Percentiles rank a stretch among this genome's conserved stretches.
phyloP scores from a whole-genome alignment of 2,113 vertebrate genomes.

The Trichechus manatus region DNA sequence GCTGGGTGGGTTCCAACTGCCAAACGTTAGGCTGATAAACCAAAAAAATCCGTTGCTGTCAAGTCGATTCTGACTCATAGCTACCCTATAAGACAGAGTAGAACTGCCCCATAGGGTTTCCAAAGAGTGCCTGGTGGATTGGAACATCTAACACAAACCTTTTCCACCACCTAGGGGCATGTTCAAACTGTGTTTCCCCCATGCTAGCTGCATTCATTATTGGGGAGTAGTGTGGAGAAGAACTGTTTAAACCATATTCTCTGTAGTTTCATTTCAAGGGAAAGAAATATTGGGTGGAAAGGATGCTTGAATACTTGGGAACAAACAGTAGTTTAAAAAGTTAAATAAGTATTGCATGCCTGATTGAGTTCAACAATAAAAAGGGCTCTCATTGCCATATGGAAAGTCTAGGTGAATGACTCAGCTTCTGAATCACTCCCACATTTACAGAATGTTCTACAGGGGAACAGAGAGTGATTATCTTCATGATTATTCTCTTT shows the following conservation, averaged over 20 bases:
- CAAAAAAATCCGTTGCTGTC: no score
- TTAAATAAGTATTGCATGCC: background rate
- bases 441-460: background rate
- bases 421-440: background rate
- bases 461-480: background rate
- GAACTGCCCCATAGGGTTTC: no score
- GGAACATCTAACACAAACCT: no score
- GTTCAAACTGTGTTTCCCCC: background rate
- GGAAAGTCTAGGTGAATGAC: background rate
- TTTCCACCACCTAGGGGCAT: background rate
- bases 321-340: slow-evolving; percentile 23
- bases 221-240: background rate
- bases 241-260: background rate
- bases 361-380: background rate
- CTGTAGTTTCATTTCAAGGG: background rate
- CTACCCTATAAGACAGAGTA: no score
- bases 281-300: background rate
- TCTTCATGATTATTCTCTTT: slow-evolving; percentile 50
- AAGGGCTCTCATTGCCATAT: background rate
- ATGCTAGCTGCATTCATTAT: background rate
- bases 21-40: no score
- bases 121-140: no score
- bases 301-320: background rate
- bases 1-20: no score
- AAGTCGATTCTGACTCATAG: no score